Evolutionary conservation across 2,888 invertebrate species (phyloP), one percentile per base, ranked within the genome.

Genomic region (Desoria tigrina): DNA sequence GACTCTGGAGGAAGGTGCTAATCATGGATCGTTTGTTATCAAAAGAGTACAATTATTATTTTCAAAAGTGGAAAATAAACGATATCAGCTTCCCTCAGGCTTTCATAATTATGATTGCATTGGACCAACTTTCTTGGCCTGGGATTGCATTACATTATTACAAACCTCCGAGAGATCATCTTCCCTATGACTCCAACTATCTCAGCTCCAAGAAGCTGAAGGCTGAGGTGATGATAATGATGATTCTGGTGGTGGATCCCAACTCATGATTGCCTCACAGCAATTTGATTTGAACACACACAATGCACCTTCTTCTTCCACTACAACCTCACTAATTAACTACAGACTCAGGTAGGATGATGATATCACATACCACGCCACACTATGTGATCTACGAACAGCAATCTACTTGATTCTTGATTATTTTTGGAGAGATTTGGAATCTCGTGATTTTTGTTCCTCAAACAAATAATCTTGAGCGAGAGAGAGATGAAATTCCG

Each of bases 21-120:
- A 64, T 67, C 67, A 67, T 42, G 56, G 61, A 61, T 67, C 63
- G 57, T 63, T 50, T 60, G 67, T 63, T 67, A 63, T 50, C 56
- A 67, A 61, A 50, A 45, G 18, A 57, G 57, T 57, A 63, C 61
- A 64, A 61, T 61, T 61, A 67, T 67, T 63, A 64, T 61, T 66
- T 67, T 54, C 45, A 67, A 67, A 63, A 63, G 63, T 61, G 57
- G 63, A 51, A 63, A 60, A 61, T 64, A 61, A 56, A 64, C 58
- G 51, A 54, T 66, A 59, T 24, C 37, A 32, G 23, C 49, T 57
- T 67, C 61, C 67, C 67, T 64, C 39, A 42, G 67, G 67, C 64
- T 57, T 49, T 61, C 61, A 54, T 61, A 61, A 67, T 67, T 67
- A 51, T 51, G 26, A 51, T 51, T 51, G 42, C 28, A 53, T 54